These are phyloP conservation scores for Cheracebus regulus DNA, from an alignment of 2,797 vertebrate genomes.

Conservation along the genomic window DNA sequence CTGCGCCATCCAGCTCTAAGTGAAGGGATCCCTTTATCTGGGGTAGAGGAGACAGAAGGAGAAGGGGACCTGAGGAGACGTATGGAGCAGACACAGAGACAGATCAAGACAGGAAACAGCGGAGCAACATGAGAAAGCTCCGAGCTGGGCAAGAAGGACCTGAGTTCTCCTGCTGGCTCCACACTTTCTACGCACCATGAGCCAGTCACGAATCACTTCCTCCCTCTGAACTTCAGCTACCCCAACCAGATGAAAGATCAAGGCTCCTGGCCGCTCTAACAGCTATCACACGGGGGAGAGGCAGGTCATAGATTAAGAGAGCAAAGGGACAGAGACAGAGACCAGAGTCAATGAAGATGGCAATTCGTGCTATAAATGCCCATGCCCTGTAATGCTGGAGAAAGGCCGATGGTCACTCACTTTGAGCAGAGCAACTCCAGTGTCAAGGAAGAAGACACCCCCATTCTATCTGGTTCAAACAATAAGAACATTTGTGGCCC, in stretches of 20 bases:
- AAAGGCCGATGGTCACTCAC: neutral
- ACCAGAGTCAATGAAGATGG: neutral
- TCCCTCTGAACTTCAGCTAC: neutral
- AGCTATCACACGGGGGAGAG: neutral
- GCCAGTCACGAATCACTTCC: neutral
- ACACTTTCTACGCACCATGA: neutral
- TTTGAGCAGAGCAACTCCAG: neutral
- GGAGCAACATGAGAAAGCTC: too few relatives aligned
- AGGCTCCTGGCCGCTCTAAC: too few relatives aligned
- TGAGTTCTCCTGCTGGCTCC: neutral
- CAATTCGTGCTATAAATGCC: neutral
- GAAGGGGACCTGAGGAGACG: neutral
- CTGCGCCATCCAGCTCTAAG: rapidly evolving
- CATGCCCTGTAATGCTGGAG: rapidly evolving
- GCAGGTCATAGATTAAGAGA: neutral
- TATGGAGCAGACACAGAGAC: neutral
- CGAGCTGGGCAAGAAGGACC: neutral
- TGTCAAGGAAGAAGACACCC: neutral
- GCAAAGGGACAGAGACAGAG: neutral
- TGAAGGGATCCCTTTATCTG: neutral
- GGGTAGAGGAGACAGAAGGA: neutral
- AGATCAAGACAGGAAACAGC: neutral
- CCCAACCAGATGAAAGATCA: neutral
- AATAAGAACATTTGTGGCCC: neutral
- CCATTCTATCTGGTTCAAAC: neutral